Evolutionary conservation across 1,140 invertebrate species (phyloP).

Genomic region (Stratiolaelaps scimitus): DNA sequence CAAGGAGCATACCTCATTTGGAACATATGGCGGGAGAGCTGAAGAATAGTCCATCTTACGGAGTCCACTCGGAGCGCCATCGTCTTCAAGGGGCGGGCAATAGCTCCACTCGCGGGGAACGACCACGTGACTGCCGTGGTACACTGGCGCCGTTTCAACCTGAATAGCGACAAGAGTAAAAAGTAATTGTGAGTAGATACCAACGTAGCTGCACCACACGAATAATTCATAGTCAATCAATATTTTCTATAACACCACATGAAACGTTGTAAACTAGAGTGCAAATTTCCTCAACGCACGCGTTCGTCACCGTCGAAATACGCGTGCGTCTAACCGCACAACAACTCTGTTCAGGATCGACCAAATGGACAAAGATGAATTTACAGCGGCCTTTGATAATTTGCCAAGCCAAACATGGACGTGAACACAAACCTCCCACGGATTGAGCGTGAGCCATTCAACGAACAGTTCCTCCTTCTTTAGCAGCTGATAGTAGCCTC

Average conservation of each 20-base stretch:
- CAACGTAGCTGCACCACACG: too few relatives aligned
- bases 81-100: constrained; percentile 14
- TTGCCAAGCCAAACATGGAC: not conserved
- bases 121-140: constrained; percentile 18
- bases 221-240: too few relatives aligned
- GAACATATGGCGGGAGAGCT: constrained; percentile 4
- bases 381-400: too few relatives aligned
- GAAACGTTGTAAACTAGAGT: not conserved
- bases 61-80: not conserved
- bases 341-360: too few relatives aligned
- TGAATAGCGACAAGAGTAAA: too few relatives aligned
- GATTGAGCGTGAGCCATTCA: constrained; percentile 21
- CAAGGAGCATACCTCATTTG: not conserved
- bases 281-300: not conserved
- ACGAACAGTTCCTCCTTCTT: constrained; percentile 11
- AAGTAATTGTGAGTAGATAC: too few relatives aligned
- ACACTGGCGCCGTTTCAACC: constrained; percentile 22
- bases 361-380: too few relatives aligned
- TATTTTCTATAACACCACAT: not conserved
- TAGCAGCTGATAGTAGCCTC: constrained; percentile 22
- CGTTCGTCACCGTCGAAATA: too few relatives aligned
- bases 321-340: too few relatives aligned
- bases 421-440: constrained; percentile 15
- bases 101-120: constrained; percentile 24
- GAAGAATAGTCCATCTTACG: constrained; percentile 22